Conservation (phyloP, 2,797 vertebrate genomes). For the Pitangus sulphuratus region DNA sequence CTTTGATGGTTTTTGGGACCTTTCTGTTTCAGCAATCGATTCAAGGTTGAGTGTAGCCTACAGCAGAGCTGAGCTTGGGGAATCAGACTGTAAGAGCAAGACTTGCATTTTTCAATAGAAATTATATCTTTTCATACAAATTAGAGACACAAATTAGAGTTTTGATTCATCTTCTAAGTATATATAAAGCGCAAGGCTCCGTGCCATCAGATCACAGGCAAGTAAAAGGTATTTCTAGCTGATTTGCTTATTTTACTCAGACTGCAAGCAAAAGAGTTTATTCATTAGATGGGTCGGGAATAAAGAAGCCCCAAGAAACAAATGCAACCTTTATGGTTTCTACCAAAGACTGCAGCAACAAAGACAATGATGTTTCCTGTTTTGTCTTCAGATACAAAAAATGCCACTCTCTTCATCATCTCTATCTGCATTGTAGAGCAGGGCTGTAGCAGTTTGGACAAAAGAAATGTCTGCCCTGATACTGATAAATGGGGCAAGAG, state of each 20-base stretch:
- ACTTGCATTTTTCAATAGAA: background rate
- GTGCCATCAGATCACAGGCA: background rate
- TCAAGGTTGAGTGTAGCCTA: conserved; percentile 66
- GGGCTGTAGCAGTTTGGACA: background rate
- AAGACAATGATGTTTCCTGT: background rate
- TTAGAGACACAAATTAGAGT: conserved; percentile 1
- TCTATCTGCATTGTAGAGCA: background rate
- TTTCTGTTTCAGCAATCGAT: conserved; percentile 23
- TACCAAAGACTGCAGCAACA: background rate
- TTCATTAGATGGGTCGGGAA: background rate
- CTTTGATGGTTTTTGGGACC: conserved; percentile 30
- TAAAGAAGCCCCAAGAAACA: background rate
- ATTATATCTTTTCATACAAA: conserved; percentile 3
- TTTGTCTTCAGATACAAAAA: background rate
- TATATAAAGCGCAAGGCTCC: fast-evolving
- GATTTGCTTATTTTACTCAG: background rate
- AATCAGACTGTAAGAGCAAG: background rate
- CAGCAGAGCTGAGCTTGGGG: conserved; percentile 42
- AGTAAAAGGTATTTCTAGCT: background rate
- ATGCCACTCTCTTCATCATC: background rate
- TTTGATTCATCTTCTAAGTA: conserved; percentile 11
- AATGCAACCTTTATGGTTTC: background rate
- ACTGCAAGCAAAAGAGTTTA: background rate
- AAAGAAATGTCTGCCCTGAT: background rate
- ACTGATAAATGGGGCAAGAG: background rate